phyloP scores from a whole-genome alignment of 2,797 vertebrate genomes.

The Cyprinella venusta region DNA sequence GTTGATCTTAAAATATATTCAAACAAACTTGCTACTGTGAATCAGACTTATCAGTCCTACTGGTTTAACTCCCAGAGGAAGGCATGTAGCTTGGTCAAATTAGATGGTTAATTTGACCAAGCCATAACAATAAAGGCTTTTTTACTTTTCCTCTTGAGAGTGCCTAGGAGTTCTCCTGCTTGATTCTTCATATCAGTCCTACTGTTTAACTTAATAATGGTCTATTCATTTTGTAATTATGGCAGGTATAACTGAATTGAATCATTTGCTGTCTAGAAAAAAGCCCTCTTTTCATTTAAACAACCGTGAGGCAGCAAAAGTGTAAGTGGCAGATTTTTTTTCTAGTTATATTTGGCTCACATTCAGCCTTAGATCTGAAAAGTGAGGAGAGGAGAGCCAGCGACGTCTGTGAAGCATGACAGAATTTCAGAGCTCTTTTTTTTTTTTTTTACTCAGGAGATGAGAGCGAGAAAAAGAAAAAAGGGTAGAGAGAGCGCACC shows the following conservation, averaged over 20 bases:
- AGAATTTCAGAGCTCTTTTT: conserved; percentile 44
- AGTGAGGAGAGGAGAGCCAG: conserved; percentile 33
- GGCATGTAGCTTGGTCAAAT: no score
- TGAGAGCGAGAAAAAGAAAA: conserved; percentile 53
- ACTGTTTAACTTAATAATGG: not conserved
- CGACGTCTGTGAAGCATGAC: conserved; percentile 52
- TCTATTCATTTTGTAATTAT: conserved; percentile 4
- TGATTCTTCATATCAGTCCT: no score
- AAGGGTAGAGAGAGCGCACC: conserved; percentile 51
- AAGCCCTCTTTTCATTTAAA: conserved; percentile 68
- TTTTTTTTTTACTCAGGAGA: conserved; percentile 25
- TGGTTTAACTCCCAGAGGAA: no score
- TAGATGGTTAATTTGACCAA: no score
- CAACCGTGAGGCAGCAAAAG: conserved; percentile 65
- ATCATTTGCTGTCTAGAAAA: conserved; percentile 58
- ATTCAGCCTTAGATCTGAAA: conserved; percentile 68
- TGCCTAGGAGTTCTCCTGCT: no score
- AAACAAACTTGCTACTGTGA: not conserved
- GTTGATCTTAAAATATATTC: not conserved
- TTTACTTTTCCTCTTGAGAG: no score
- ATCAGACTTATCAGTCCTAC: not conserved
- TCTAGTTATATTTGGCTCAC: conserved; percentile 66
- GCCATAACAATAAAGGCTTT: no score
- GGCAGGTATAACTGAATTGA: not conserved
- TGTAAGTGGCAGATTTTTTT: conserved; percentile 60